These are phyloP conservation scores for Boleophthalmus pectinirostris DNA, from an alignment of 2,113 vertebrate genomes.

Conservation along the genomic window DNA sequence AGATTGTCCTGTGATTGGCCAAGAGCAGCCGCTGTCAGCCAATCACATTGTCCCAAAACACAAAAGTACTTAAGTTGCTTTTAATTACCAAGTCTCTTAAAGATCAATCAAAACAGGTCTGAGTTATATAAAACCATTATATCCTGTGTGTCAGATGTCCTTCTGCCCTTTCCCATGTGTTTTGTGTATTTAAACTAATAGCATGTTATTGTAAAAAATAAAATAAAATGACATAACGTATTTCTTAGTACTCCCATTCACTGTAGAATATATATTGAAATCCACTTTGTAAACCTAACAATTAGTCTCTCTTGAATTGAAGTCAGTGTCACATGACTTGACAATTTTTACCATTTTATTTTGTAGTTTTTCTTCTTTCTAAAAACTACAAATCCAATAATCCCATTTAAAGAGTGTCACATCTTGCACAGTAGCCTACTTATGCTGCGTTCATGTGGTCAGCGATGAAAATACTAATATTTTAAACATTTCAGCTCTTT, in stretches of 20 bases:
- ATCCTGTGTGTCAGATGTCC: background rate
- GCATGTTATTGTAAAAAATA: no score
- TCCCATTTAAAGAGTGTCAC: background rate
- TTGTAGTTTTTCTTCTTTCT: constrained; percentile 4
- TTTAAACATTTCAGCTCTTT: no score
- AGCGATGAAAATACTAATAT: no score
- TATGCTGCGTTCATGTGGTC: background rate
- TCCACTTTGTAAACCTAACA: background rate
- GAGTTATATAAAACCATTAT: constrained; percentile 30
- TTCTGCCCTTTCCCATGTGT: background rate
- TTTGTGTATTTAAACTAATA: background rate
- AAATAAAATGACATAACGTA: no score
- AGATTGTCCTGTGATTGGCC: constrained; percentile 65
- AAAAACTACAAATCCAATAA: background rate
- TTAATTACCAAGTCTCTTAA: background rate
- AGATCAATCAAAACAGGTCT: background rate
- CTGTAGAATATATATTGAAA: background rate
- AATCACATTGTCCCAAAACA: background rate
- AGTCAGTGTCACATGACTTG: background rate
- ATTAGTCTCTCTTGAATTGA: background rate
- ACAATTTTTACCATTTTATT: background rate
- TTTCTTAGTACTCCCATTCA: no score
- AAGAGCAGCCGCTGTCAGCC: constrained; percentile 14
- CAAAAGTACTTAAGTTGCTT: background rate
- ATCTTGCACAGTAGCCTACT: background rate